Percentiles rank a stretch among this genome's conserved stretches.
phyloP scores from a whole-genome alignment of 2,797 vertebrate species.

The Chrosomus eos region DNA sequence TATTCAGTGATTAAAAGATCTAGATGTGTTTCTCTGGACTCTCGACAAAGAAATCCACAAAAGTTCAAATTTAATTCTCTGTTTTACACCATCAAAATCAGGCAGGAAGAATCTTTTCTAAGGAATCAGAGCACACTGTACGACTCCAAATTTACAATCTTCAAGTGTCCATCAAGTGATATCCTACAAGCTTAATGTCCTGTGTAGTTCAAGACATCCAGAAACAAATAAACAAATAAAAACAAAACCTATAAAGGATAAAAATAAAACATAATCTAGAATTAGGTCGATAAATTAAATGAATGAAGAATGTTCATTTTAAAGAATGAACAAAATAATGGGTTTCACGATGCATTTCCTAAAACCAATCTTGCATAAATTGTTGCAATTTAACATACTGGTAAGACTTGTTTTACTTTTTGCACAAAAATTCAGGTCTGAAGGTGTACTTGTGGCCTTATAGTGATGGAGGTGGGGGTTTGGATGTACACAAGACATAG shows the following conservation, averaged over 20 bases:
- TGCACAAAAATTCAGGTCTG: background rate
- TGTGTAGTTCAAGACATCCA: slow-evolving; percentile 6
- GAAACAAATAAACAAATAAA: background rate
- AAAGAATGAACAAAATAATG: background rate
- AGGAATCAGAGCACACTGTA: slow-evolving; percentile 33
- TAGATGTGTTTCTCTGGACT: background rate
- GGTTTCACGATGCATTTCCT: background rate
- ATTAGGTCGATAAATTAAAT: background rate
- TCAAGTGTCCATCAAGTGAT: too few species aligned
- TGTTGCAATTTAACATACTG: background rate
- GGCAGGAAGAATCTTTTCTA: slow-evolving; percentile 48
- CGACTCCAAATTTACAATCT: background rate
- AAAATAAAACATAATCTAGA: too few species aligned
- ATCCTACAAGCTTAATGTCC: slow-evolving; percentile 15
- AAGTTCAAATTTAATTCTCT: slow-evolving; percentile 46
- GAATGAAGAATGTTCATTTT: too few species aligned
- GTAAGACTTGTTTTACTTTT: background rate
- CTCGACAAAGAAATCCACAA: slow-evolving; percentile 29
- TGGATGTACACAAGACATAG: background rate
- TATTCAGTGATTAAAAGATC: slow-evolving; percentile 28
- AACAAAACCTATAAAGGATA: background rate
- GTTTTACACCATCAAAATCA: slow-evolving; percentile 55
- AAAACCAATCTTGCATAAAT: background rate
- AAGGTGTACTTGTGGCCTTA: background rate
- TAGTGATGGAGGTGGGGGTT: background rate